A percentile compares a stretch with the other conserved stretches of the same genome.
Conservation (phyloP, 2,888 invertebrate species). For the Mesorhabditis sp. region DNA sequence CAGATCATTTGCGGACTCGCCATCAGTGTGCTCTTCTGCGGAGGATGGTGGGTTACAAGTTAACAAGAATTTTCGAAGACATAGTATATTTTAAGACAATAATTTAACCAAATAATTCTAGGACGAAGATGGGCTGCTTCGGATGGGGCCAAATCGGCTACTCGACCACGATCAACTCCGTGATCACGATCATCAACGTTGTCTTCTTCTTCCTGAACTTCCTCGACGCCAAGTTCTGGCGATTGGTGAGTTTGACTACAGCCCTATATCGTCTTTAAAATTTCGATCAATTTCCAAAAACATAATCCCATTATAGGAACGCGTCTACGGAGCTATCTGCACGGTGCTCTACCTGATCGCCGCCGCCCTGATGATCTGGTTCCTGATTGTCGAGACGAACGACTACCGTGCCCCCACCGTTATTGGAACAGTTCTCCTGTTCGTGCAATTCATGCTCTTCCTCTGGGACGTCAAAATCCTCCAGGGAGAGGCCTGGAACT, state of each 20-base stretch:
- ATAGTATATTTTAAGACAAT: too few relatives aligned
- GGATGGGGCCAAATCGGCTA: conserved; percentile 5
- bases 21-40: conserved; percentile 51
- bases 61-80: background rate
- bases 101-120: background rate
- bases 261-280: background rate
- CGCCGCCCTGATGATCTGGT: conserved; percentile 16
- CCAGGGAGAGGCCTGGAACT: conserved; percentile 26
- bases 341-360: conserved; percentile 16
- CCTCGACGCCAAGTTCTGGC: background rate
- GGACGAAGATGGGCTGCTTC: conserved; percentile 1
- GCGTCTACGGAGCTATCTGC: conserved; percentile 11
- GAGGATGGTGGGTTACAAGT: conserved; percentile 27
- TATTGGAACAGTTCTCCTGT: conserved; percentile 16
- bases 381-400: conserved; percentile 21
- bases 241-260: background rate
- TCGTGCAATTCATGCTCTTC: conserved; percentile 32
- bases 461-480: conserved; percentile 32
- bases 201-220: conserved; percentile 4
- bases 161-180: background rate
- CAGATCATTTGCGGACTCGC: conserved; percentile 50
- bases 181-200: conserved; percentile 1
- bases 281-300: background rate
- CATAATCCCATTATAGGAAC: conserved; percentile 12
- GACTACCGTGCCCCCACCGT: conserved; percentile 16